Evolutionary conservation across 2,113 vertebrate species (phyloP), one percentile per base, ranked within the genome.

Genomic region (Crypturellus undulatus): DNA sequence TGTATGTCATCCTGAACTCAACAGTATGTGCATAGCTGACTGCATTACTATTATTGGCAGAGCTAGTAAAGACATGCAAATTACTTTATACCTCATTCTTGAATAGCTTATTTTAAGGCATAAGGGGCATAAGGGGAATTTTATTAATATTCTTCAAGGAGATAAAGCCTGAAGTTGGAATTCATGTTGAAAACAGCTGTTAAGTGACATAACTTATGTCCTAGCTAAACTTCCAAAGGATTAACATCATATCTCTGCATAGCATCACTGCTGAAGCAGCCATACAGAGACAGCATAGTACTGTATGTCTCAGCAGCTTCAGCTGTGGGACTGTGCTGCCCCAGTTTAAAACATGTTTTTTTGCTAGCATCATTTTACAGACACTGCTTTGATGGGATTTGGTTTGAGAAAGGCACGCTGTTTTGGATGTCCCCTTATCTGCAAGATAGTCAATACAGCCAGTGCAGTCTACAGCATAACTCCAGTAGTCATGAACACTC

Each of bases 211-310:
- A 65, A 83, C 5, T 76, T 90, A 30, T 56, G 24, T 51, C 13
- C 43, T 68, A 69, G 16, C 10, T 60, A 62, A 17, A 43, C 34
- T 88, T 88, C 47, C 58, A 77, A 49, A 79, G 42, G 32, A 60
- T 49, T 60, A 54, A 30, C 18, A 21, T 52, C 59, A 58, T 13
- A 32, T 34, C 10, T 75, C 47, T 72, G 14, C 2, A 1, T 28
- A 7, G 10, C 62, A 36, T 9, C 58, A 22, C 67, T 25, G 20
- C 67, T 63, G 58, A n/a, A 36, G 34, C 12, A 75, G 40, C 28
- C 28, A n/a, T 0, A 0, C 10, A 24, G 18, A 2, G 32, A 60
- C 24, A 45, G 64, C 24, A 24, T 15, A 71, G 5, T n/a, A 36
- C 26, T 54, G 42, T 5, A 30, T 30, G 3, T 17, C 54, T 56